These are phyloP conservation scores for Drosophila rufa DNA, from an alignment of 1,140 invertebrate species.

Conservation along the genomic window DNA sequence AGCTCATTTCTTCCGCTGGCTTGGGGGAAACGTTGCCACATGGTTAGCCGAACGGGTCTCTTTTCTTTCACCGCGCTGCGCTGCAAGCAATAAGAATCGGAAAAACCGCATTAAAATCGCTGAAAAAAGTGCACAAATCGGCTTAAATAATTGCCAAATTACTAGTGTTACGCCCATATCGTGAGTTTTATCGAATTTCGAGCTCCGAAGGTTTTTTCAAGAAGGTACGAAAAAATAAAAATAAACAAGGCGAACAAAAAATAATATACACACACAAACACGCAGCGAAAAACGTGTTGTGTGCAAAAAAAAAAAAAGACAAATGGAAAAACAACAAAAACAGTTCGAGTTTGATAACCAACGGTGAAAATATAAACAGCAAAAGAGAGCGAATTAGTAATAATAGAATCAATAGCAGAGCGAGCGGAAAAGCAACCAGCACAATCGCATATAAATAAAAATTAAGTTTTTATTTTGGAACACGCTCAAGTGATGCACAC, in stretches of 20 bases:
- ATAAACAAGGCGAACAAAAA: conserved; percentile 81
- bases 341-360: conserved; percentile 71
- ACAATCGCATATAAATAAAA: conserved; percentile 57
- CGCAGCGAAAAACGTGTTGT: conserved; percentile 80
- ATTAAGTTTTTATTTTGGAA: conserved; percentile 70
- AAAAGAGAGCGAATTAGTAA: conserved; percentile 42
- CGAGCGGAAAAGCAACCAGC: conserved; percentile 26
- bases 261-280: conserved; percentile 81
- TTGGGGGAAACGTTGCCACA: conserved; percentile 11
- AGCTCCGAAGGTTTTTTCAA: conserved; percentile 35
- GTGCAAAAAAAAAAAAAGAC: conserved; percentile 77
- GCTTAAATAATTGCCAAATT: conserved; percentile 46
- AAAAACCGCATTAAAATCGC: conserved; percentile 75
- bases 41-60: conserved; percentile 1
- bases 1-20: not conserved
- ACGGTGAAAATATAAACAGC: conserved; percentile 63
- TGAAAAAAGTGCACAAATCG: conserved; percentile 66
- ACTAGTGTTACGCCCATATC: conserved; percentile 31
- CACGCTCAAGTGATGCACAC: conserved; percentile 57
- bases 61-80: conserved; percentile 67
- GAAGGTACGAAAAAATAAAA: conserved; percentile 76
- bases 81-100: conserved; percentile 78
- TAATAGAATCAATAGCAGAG: conserved; percentile 56
- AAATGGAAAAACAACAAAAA: conserved; percentile 73
- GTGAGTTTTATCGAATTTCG: conserved; percentile 21